phyloP scores from a whole-genome alignment of 2,113 vertebrate species.

The Anas platyrhynchos region DNA sequence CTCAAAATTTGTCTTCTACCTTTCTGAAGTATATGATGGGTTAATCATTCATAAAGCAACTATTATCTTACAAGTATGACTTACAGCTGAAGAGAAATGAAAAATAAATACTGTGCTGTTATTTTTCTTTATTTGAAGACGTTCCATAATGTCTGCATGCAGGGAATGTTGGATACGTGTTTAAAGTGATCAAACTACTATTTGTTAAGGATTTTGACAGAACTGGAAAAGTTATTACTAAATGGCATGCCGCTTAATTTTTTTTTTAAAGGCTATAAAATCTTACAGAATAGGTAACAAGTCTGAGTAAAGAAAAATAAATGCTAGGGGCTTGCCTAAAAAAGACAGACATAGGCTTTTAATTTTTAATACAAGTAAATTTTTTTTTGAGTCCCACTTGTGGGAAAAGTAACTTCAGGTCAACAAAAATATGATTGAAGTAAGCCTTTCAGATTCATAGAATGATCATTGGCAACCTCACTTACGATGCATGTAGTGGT shows the following conservation, averaged over 20 bases:
- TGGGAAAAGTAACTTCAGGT: neutral
- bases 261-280: neutral
- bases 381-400: neutral
- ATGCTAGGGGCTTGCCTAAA: neutral
- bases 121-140: neutral
- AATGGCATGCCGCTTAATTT: neutral
- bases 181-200: constrained; percentile 39
- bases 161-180: constrained; percentile 19
- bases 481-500: neutral
- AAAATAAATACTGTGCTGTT: neutral
- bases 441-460: neutral
- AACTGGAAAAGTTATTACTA: neutral
- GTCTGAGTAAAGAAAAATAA: neutral
- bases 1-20: neutral
- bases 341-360: neutral
- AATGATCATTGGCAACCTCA: neutral
- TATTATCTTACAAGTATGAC: neutral
- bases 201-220: constrained; percentile 38
- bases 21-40: neutral
- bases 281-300: neutral
- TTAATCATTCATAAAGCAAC: constrained; percentile 20
- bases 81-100: constrained; percentile 5
- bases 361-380: neutral
- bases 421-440: neutral
- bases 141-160: neutral